These are phyloP conservation scores for Drosophila atripex DNA, from an alignment of 2,888 invertebrate genomes.

Conservation along the genomic window DNA sequence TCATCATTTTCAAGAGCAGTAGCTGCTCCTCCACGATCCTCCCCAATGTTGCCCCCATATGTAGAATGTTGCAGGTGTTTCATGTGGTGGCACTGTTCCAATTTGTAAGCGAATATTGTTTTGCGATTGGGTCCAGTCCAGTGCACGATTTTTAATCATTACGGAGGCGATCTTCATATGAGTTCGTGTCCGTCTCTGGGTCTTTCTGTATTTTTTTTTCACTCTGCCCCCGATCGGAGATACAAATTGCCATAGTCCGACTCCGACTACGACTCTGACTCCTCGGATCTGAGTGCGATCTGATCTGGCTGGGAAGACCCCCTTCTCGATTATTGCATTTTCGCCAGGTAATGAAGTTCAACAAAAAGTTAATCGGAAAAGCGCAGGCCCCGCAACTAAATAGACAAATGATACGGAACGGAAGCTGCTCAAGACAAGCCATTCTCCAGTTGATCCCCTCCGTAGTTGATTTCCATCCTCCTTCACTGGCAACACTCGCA, in stretches of 20 bases:
- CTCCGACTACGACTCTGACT: slow-evolving; percentile 9
- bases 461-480: slow-evolving; percentile 20
- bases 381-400: slow-evolving; percentile 76
- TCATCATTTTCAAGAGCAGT: slow-evolving; percentile 51
- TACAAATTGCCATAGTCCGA: slow-evolving; percentile 62
- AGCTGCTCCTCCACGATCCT: slow-evolving; percentile 40
- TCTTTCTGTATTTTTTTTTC: slow-evolving; percentile 11
- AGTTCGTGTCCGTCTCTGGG: slow-evolving; percentile 17
- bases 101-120: slow-evolving; percentile 72
- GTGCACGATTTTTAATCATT: slow-evolving; percentile 76
- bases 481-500: slow-evolving; percentile 13
- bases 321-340: slow-evolving; percentile 68
- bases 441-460: slow-evolving; percentile 2
- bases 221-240: slow-evolving; percentile 26
- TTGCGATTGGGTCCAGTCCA: slow-evolving; percentile 50
- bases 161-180: slow-evolving; percentile 47
- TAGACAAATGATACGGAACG: slow-evolving; percentile 83
- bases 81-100: slow-evolving; percentile 61
- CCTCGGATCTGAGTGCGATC: neutral
- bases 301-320: neutral
- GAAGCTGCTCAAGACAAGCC: slow-evolving; percentile 70
- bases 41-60: slow-evolving; percentile 13
- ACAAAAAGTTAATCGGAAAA: slow-evolving; percentile 81
- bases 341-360: slow-evolving; percentile 78
- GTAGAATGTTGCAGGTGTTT: slow-evolving; percentile 63